Base-by-base conservation (phyloP, 2,888 invertebrate species). In the Andrena dorsata region DNA sequence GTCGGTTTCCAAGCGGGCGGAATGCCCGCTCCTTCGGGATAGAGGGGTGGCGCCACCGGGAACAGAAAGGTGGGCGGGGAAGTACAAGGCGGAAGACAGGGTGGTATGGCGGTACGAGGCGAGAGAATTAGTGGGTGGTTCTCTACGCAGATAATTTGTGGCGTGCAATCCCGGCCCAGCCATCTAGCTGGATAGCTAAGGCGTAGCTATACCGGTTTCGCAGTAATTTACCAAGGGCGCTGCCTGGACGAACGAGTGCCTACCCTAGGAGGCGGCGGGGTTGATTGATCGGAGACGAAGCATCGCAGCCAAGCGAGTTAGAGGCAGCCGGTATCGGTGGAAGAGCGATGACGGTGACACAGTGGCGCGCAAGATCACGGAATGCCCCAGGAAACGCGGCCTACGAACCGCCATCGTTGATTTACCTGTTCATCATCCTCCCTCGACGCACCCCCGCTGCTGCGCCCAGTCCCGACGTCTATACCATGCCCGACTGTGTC, bases 141-240 rank as follows among this genome's bases (percentile, higher is more conserved):
- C 82, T 81, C 77, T 82, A 85, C 79, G 85, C 82, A 85, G 86
- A 88, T 88, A 88, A 88, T 88, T 88, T 88, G 88, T 85, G 86
- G 85, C 83, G 70, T 84, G 88, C 83, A 88, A 88, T 88, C 86
- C 77, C 78, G 79, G 64, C 79, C 68, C 63, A 77, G 76, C 81
- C 68, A 82, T 77, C 87, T 76, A 73, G 69, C 72, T n/a, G 73
- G 82, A 88, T 88, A 84, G 86, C 83, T 76, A 83, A 86, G 88
- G 83, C 86, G 83, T 85, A 83, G 66, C 85, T 86, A 76, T 78
- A 80, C 70, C 82, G 69, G 75, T 83, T 85, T 83, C 77, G 80
- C 56, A 83, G 85, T 89, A 88, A 90, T 90, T 90, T 86, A 87
- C 82, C 81, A 74, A 80, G 53, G 32, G 60, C n/a, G 47, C 68